Percentiles rank a stretch among this genome's conserved stretches.
Evolutionary conservation across 2,888 invertebrate genomes (phyloP).

Genomic region (Melolontha melolontha): DNA sequence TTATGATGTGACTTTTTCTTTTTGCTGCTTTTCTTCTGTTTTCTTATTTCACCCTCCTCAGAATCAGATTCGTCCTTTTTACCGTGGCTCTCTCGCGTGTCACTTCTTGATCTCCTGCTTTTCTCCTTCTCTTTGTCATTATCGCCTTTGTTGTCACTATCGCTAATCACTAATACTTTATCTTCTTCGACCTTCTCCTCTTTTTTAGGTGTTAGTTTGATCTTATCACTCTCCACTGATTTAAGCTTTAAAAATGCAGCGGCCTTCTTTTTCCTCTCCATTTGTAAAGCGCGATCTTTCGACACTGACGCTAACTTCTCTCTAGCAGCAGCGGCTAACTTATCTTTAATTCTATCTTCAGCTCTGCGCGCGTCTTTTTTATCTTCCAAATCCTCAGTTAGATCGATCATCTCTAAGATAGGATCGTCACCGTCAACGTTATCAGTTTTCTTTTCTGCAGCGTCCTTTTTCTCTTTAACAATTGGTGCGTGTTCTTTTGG

Average conservation of each 20-base stretch:
- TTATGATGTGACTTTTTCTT: constrained; percentile 67
- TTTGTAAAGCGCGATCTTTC: constrained; percentile 70
- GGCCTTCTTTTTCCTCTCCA: constrained; percentile 83
- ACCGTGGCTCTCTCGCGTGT: constrained; percentile 42
- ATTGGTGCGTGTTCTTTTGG: background rate
- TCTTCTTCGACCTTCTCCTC: constrained; percentile 50
- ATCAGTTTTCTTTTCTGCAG: constrained; percentile 4
- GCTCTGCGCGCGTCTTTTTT: constrained; percentile 59
- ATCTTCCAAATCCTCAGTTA: constrained; percentile 71
- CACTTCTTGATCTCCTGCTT: constrained; percentile 42
- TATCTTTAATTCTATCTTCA: constrained; percentile 72
- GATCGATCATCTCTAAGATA: constrained; percentile 70
- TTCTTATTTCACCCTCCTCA: constrained; percentile 60
- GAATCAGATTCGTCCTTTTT: constrained; percentile 52
- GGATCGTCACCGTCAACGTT: constrained; percentile 62
- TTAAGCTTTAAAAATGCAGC: constrained; percentile 77
- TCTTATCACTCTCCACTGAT: constrained; percentile 51
- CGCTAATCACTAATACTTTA: constrained; percentile 47
- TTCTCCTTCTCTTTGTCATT: constrained; percentile 59
- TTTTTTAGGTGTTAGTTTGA: constrained; percentile 41
- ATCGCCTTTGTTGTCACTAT: constrained; percentile 52
- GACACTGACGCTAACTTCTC: constrained; percentile 71
- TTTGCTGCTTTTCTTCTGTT: constrained; percentile 62
- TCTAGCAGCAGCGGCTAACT: constrained; percentile 68
- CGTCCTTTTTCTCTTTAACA: constrained; percentile 14